A percentile compares a stretch with the other conserved stretches of the same genome.
Evolutionary conservation across 2,797 vertebrate species (phyloP).

Genomic region (Lacerta viridis): DNA sequence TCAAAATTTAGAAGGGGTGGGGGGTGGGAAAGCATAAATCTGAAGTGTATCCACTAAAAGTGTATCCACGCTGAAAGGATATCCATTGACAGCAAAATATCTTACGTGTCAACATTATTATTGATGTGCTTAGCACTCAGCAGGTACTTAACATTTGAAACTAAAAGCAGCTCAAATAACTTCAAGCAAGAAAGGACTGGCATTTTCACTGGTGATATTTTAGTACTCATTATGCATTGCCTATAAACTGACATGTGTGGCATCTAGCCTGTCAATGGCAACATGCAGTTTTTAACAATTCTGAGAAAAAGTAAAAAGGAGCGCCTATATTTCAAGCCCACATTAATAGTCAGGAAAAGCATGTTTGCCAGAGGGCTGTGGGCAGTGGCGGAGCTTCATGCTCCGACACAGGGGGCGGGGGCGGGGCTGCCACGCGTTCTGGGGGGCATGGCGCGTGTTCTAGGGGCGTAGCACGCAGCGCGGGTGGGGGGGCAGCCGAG

Average conservation of each 20-base stretch:
- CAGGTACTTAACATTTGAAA: constrained; percentile 31
- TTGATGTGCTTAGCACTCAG: constrained; percentile 24
- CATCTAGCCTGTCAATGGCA: constrained; percentile 8
- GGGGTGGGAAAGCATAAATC: not conserved
- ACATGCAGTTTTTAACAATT: constrained; percentile 2
- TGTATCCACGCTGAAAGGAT: too few species aligned
- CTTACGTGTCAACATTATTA: constrained; percentile 16
- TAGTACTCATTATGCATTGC: constrained; percentile 17
- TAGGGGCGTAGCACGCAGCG: too few species aligned
- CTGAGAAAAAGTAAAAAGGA: not conserved
- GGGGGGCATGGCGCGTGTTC: too few species aligned
- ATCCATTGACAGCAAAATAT: not conserved
- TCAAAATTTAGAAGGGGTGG: not conserved
- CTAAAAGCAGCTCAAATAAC: constrained; percentile 29
- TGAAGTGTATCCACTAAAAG: not conserved
- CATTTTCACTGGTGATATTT: constrained; percentile 35
- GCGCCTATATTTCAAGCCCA: not conserved
- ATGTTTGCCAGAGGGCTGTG: not conserved
- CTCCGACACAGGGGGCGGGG: too few species aligned
- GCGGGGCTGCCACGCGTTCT: too few species aligned
- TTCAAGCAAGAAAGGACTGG: constrained; percentile 19
- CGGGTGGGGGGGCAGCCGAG: too few species aligned
- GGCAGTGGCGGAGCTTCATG: too few species aligned
- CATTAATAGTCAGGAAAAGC: not conserved
- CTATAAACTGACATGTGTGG: constrained; percentile 11